Percentiles rank a stretch among this genome's conserved stretches.
Evolutionary conservation across 2,113 vertebrate species (phyloP).

Genomic region (Laticauda laticaudata): DNA sequence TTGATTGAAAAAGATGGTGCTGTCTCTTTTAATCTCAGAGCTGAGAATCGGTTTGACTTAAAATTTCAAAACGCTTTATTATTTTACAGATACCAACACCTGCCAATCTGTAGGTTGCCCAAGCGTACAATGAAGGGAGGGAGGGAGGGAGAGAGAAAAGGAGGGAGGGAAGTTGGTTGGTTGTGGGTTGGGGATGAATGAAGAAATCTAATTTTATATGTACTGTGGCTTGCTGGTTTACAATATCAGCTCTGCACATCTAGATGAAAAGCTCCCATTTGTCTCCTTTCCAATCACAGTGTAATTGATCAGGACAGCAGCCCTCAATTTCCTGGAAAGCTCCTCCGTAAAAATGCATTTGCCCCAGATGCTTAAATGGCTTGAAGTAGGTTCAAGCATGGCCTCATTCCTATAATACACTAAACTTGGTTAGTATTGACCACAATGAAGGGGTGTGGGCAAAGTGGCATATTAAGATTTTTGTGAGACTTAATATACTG

Average conservation of each 20-base stretch:
- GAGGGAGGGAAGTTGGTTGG: too few relatives aligned
- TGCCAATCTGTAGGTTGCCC: not conserved
- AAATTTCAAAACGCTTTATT: not conserved
- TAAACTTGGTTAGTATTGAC: not conserved
- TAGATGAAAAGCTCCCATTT: not conserved
- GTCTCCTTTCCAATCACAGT: not conserved
- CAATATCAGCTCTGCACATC: not conserved
- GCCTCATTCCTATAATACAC: not conserved
- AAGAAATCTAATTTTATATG: not conserved
- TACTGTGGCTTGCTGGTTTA: not conserved
- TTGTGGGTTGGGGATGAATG: not conserved
- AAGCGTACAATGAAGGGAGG: not conserved
- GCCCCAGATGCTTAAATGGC: not conserved
- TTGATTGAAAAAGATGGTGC: not conserved
- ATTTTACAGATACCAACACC: not conserved
- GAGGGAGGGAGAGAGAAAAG: accelerated
- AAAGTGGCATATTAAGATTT: not conserved
- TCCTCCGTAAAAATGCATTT: not conserved
- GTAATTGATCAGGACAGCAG: not conserved
- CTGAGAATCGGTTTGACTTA: not conserved
- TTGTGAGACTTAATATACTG: not conserved
- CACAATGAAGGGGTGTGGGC: not conserved
- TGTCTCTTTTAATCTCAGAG: not conserved
- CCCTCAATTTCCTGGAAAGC: not conserved
- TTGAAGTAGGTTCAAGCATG: not conserved